A percentile compares a stretch with the other conserved stretches of the same genome.
Conservation (phyloP, 1,140 invertebrate genomes). For the Zaprionus lachaisei region DNA sequence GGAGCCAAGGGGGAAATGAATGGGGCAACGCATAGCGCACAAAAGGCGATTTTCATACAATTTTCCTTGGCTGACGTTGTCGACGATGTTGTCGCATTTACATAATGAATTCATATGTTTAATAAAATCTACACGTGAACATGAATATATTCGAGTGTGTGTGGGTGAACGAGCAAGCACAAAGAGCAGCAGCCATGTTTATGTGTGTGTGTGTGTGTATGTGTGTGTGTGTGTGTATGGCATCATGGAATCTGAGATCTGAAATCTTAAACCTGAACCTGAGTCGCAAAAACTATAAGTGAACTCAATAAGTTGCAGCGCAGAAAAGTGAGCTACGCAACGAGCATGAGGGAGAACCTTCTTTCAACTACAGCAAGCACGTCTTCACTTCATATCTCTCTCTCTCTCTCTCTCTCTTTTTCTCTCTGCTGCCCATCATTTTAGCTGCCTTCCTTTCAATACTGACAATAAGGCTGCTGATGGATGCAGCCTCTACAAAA, state of each 20-base stretch:
- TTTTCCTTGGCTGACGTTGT: conserved; percentile 46
- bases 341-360: background rate
- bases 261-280: background rate
- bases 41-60: conserved; percentile 69
- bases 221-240: conserved; percentile 2
- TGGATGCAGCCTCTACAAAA: background rate
- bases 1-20: background rate
- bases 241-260: conserved; percentile 1
- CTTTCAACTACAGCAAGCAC: background rate
- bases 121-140: conserved; percentile 82
- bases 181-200: background rate
- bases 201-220: background rate
- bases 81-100: conserved; percentile 60
- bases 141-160: conserved; percentile 43
- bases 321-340: background rate
- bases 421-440: background rate
- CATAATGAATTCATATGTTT: conserved; percentile 84
- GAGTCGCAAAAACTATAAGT: background rate
- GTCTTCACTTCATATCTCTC: background rate
- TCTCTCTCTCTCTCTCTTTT: background rate
- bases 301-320: background rate
- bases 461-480: background rate
- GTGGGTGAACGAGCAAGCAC: conserved; percentile 1
- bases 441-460: conserved; percentile 1
- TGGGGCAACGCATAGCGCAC: conserved; percentile 20